Evolutionary conservation across 2,113 vertebrate species (phyloP), one percentile per base, ranked within the genome.

Genomic region (Rhinogobius similis): DNA sequence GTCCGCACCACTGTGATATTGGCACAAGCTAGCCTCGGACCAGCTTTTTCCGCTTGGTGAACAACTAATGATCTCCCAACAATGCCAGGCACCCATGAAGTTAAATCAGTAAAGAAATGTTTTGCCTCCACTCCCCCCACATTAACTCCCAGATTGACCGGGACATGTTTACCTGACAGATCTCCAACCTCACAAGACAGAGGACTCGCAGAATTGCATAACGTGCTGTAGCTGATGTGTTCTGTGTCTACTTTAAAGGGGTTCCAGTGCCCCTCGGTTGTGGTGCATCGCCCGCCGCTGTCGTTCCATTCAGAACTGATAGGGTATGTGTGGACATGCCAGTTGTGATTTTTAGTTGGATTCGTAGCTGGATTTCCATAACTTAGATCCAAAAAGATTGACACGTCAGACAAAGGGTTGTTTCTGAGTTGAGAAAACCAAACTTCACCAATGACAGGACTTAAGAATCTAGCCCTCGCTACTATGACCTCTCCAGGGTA

Each of bases 181-280:
- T 95, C 94, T 62, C 93, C 94, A 10, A 85, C 82, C 69, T 94
- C 93, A 50, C 94, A 95, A 59, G 89, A 76, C 0, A 93, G 79
- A 5, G 93, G 92, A 20, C 52, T 82, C 18, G 78, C 65, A 0
- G 89, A 78, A 24, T 62, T 53, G 68, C 94, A 95, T 61, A 89
- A 64, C 0, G 62, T 32, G 2, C 5, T 39, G 27, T 94, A 95
- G 72, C 76, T 91, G 18, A 12, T 69, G 18, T 84, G 76, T 1
- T 0, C 56, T 50, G 80, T 86, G 73, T 80, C 68, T 13, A 94
- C 59, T 5, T 82, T 65, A 56, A 77, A 91, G 1, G 93, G 92
- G 77, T 95, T 94, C 89, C 92, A 95, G 74, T 94, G 94, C 3
- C 77, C 87, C 24, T 83, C 87, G 41, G 91, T 89, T 36, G 89